Base-by-base conservation (phyloP, 1,140 invertebrate genomes). In the Meloidogyne exigua region DNA sequence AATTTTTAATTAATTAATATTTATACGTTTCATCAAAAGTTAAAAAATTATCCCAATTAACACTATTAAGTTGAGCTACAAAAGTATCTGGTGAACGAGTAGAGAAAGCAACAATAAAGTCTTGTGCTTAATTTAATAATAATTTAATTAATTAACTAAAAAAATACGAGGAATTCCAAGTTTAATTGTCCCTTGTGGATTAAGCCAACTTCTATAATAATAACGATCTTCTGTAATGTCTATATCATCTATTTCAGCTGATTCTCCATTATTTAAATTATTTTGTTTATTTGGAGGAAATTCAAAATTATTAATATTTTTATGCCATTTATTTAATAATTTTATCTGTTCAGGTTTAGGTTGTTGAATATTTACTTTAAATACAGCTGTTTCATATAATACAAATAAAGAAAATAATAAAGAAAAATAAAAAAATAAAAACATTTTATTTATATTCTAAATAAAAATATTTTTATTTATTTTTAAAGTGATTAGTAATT, bases 401-500 rank as follows among this genome's bases (percentile, higher is more conserved):
- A 12, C 4, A n/a, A 57, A n/a, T n/a, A 57, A 57, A 57, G 18
- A 57, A 57, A 57, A 57, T n/a, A 57, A 57, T n/a, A 2, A 57
- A n/a, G 5, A n/a, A 7, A 57, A 57, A n/a, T 57, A n/a, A n/a
- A n/a, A n/a, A 57, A 57, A 57, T 57, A 57, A 57, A 57, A 7
- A 57, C 18, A 57, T 57, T 5, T 42, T 49, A 13, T 18, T 3
- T 18, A 57, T 18, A 18, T 49, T n/a, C 18, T 49, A 57, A n/a
- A 57, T 23, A 9, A 44, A 75, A 69, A 71, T 73, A 75, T 36
- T 15, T 21, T 28, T 15, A 42, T 67, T 39, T 39, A 39, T 39
- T 39, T 32, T 32, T 32, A 32, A 32, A 32, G 7, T 32, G 2
- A 32, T 32, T 3, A 32, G 7, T 32, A 32, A n/a, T n/a, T n/a